Evolutionary conservation across 2,888 invertebrate genomes (phyloP).

Genomic region (Uropetala carovei): DNA sequence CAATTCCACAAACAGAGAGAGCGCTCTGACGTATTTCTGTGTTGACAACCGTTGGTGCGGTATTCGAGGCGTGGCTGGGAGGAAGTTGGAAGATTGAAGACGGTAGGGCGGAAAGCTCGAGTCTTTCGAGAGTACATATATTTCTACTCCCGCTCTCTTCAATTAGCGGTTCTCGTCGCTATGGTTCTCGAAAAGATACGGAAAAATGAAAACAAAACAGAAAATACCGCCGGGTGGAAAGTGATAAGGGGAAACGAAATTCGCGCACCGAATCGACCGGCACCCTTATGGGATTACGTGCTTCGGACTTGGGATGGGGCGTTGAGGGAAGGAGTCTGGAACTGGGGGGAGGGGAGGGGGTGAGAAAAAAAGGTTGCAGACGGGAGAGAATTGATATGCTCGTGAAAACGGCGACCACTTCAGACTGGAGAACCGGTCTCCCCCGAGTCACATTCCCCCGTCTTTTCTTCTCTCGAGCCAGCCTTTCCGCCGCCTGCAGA

Average conservation of each 20-base stretch:
- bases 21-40: background rate
- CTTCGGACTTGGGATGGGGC: no score
- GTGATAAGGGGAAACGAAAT: no score
- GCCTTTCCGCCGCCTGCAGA: background rate
- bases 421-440: slow-evolving; percentile 52
- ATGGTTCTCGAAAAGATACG: no score
- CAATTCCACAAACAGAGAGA: background rate
- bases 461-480: background rate
- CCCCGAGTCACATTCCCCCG: slow-evolving; percentile 38
- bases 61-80: background rate
- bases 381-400: slow-evolving; percentile 32
- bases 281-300: no score
- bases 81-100: background rate
- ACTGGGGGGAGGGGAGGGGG: background rate
- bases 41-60: background rate
- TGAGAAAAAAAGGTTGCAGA: background rate
- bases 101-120: background rate
- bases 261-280: no score
- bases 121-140: background rate
- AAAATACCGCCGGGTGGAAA: no score
- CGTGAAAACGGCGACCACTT: slow-evolving; percentile 59
- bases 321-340: no score
- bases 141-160: no score
- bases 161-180: no score
- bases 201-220: no score